Evolutionary conservation across 1,140 invertebrate species (phyloP).

Genomic region (Bombus cullumanus): DNA sequence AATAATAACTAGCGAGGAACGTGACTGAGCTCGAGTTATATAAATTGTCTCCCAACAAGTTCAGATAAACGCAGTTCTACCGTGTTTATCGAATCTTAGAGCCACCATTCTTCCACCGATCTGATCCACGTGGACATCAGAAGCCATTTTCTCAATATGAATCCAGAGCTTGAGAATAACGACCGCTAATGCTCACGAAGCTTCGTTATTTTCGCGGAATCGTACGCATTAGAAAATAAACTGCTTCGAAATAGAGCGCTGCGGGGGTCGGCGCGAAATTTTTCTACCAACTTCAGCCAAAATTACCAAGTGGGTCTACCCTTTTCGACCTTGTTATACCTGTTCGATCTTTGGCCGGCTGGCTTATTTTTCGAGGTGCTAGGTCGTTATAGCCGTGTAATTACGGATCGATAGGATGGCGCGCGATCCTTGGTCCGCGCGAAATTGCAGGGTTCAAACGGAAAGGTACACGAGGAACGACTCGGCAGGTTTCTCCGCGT

Average conservation of each 20-base stretch:
- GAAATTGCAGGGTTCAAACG: constrained; percentile 26
- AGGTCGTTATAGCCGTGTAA: constrained; percentile 27
- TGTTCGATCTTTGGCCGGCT: too few species aligned
- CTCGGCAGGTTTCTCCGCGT: neutral
- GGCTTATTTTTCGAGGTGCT: constrained; percentile 28
- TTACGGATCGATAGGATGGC: constrained; percentile 24
- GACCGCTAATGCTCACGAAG: neutral
- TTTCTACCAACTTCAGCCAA: constrained; percentile 6
- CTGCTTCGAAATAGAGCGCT: neutral
- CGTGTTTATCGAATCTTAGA: neutral
- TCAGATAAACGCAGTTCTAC: too few species aligned
- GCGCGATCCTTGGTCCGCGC: neutral
- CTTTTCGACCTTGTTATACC: neutral
- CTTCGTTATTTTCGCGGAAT: neutral
- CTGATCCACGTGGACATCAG: too few species aligned
- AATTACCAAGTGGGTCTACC: neutral
- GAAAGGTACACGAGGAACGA: neutral
- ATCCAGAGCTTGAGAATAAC: neutral
- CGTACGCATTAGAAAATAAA: neutral
- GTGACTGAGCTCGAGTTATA: too few species aligned
- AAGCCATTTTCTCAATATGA: neutral
- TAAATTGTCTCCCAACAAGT: too few species aligned
- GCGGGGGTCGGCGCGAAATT: neutral
- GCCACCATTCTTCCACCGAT: too few species aligned
- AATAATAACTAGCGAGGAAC: too few species aligned